These are phyloP conservation scores for Aythya fuligula DNA, from an alignment of 2,797 vertebrate genomes.

Conservation along the genomic window DNA sequence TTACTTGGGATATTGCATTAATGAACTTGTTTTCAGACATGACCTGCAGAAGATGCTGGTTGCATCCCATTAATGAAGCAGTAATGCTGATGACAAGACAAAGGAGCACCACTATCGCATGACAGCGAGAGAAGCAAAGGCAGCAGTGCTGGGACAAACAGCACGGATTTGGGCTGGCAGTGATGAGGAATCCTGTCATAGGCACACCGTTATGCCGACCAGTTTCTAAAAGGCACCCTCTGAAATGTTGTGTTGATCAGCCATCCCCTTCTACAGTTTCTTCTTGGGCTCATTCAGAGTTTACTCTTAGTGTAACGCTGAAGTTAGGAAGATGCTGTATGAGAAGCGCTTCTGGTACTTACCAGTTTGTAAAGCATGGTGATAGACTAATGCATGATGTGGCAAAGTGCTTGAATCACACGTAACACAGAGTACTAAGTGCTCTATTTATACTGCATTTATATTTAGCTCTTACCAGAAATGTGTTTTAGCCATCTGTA, in stretches of 20 bases:
- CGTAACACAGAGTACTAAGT: not conserved
- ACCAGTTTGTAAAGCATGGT: not conserved
- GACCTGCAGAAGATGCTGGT: not conserved
- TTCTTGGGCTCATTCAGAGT: accelerated
- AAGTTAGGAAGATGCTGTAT: not conserved
- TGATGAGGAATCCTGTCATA: not conserved
- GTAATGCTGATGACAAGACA: not conserved
- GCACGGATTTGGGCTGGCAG: not conserved
- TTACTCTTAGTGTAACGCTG: not conserved
- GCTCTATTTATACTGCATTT: not conserved
- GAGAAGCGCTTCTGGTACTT: not conserved
- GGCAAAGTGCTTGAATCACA: not conserved
- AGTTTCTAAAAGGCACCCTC: not conserved
- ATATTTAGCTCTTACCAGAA: not conserved
- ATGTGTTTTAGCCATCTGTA: not conserved
- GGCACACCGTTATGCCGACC: not conserved
- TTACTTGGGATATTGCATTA: not conserved
- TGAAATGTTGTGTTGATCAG: not conserved
- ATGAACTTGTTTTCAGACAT: constrained; percentile 33
- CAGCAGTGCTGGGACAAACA: not conserved
- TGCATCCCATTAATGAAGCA: not conserved
- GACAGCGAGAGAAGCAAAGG: not conserved
- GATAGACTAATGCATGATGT: not conserved
- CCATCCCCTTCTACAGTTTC: not conserved
- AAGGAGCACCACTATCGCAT: not conserved